Evolutionary conservation across 1,140 invertebrate genomes (phyloP).

Genomic region (Penaeus japonicus): DNA sequence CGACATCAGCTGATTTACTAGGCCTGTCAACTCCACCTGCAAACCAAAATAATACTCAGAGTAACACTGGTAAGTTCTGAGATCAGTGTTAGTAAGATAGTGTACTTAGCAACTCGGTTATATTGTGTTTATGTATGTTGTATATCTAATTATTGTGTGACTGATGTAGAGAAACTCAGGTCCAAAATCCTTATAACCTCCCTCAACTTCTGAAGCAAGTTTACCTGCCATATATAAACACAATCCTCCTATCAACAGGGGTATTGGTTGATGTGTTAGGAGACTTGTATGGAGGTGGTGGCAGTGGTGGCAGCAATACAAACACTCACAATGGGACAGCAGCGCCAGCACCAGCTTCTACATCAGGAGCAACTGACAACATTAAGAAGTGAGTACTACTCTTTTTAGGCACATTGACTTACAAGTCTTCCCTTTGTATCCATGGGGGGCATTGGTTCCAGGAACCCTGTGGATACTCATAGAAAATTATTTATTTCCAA

Average conservation of each 20-base stretch:
- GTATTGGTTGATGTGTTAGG: constrained; percentile 91
- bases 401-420: background rate
- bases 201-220: background rate
- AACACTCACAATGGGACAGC: constrained; percentile 65
- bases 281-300: constrained; percentile 74
- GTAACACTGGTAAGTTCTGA: constrained; percentile 59
- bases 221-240: background rate
- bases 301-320: constrained; percentile 37
- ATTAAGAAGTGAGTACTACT: constrained; percentile 76
- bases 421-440: background rate
- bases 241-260: constrained; percentile 71
- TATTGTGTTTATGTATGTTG: background rate
- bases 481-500: too few species aligned
- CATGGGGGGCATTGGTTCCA: too few species aligned
- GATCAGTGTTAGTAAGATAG: background rate
- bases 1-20: constrained; percentile 81
- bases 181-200: background rate
- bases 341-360: constrained; percentile 67
- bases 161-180: too few species aligned
- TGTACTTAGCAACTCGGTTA: background rate
- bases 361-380: constrained; percentile 76
- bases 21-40: constrained; percentile 83
- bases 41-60: constrained; percentile 67
- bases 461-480: too few species aligned
- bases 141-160: background rate